These are phyloP conservation scores for Troides oblongomaculatus DNA, from an alignment of 2,888 invertebrate species.

Conservation along the genomic window DNA sequence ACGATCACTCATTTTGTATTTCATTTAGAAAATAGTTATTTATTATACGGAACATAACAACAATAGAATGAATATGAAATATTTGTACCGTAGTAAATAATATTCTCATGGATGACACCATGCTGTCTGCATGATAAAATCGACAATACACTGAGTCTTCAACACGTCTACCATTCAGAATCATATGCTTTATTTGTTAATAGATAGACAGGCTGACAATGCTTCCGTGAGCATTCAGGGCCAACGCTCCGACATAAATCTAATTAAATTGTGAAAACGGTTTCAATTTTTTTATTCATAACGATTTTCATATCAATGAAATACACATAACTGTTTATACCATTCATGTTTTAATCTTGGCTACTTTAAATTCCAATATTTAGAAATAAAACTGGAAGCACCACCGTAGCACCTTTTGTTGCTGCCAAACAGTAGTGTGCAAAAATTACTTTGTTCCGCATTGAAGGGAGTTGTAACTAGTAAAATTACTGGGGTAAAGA, in stretches of 20 bases:
- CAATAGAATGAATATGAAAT: background rate
- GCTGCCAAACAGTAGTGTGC: too few relatives aligned
- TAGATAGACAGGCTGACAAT: conserved; percentile 55
- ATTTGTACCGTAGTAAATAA: conserved; percentile 36
- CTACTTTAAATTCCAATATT: too few relatives aligned
- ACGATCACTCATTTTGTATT: too few relatives aligned
- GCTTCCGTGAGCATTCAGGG: conserved; percentile 45
- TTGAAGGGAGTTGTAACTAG: too few relatives aligned
- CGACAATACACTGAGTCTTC: conserved; percentile 50
- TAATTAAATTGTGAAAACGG: conserved; percentile 48
- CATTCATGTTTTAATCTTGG: background rate
- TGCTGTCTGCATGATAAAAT: conserved; percentile 45
- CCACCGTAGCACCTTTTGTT: too few relatives aligned
- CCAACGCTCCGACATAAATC: conserved; percentile 42
- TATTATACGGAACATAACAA: background rate
- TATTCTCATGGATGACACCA: conserved; percentile 41
- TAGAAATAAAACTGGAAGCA: too few relatives aligned
- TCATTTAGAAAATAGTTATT: background rate
- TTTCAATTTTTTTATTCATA: conserved; percentile 19
- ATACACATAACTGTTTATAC: background rate
- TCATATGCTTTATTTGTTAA: conserved; percentile 59
- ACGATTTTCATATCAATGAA: background rate
- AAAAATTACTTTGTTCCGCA: too few relatives aligned
- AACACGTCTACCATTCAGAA: conserved; percentile 57
- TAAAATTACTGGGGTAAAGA: too few relatives aligned